phyloP scores from a whole-genome alignment of 2,797 vertebrate genomes.

The Caiman crocodilus region DNA sequence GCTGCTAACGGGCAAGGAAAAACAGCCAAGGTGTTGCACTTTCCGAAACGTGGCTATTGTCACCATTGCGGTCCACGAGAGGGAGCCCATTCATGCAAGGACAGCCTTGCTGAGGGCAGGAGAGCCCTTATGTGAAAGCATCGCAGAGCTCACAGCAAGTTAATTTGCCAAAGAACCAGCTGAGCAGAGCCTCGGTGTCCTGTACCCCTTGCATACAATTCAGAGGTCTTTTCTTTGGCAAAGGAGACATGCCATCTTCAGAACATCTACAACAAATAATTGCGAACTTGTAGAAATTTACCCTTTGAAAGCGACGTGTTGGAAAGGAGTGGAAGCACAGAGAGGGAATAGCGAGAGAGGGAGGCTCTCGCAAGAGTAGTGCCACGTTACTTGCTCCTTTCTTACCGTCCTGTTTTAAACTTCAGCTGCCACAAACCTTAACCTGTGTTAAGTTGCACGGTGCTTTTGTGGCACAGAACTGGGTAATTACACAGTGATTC shows the following conservation, averaged over 20 bases:
- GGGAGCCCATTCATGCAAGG: neutral
- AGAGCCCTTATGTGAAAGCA: neutral
- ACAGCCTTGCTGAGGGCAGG: too few relatives aligned
- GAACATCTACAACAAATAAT: neutral
- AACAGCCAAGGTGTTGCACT: too few relatives aligned
- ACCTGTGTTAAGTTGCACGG: accelerated
- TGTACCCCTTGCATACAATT: slow-evolving; percentile 20
- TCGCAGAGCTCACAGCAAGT: accelerated
- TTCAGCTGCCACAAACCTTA: neutral
- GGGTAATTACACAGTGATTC: accelerated
- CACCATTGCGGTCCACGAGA: neutral
- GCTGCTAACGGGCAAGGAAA: neutral
- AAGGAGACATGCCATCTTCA: neutral
- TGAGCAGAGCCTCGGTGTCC: neutral
- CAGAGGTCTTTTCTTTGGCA: slow-evolving; percentile 37
- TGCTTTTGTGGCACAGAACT: neutral
- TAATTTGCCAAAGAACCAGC: neutral
- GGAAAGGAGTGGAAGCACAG: neutral
- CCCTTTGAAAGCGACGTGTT: neutral
- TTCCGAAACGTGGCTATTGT: neutral
- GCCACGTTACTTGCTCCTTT: neutral
- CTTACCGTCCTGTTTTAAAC: neutral
- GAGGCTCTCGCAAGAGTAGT: neutral
- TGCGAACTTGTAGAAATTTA: neutral
- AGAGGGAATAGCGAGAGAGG: neutral